Conservation (phyloP, 2,888 invertebrate genomes). For the Idaea dimidiata region DNA sequence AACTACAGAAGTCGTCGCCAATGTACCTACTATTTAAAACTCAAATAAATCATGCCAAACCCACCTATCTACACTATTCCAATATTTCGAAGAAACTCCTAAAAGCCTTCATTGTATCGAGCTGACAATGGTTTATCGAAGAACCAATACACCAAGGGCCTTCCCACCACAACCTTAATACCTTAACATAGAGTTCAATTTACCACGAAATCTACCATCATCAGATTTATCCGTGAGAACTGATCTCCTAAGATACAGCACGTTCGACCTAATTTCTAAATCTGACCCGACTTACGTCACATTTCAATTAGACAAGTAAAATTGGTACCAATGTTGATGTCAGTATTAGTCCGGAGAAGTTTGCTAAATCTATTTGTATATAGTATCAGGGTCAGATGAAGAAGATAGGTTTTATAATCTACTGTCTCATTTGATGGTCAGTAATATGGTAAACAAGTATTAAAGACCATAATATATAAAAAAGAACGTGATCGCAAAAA, state of each 20-base stretch:
- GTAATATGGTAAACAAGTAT: neutral
- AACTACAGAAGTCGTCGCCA: neutral
- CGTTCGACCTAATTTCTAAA: constrained; percentile 48
- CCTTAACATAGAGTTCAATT: neutral
- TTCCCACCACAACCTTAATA: neutral
- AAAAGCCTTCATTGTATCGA: constrained; percentile 19
- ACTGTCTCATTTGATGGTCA: neutral
- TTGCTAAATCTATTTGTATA: neutral
- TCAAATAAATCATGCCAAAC: neutral
- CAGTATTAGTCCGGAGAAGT: constrained; percentile 9
- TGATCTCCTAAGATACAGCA: constrained; percentile 24
- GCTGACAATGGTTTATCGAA: constrained; percentile 24
- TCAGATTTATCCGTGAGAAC: constrained; percentile 13
- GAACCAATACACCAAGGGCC: constrained; percentile 10
- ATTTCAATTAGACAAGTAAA: constrained; percentile 35
- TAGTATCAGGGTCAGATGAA: neutral
- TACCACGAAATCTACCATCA: neutral
- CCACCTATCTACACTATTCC: neutral
- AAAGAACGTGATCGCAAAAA: no score
- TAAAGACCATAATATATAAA: no score
- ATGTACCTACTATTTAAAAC: neutral
- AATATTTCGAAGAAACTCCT: constrained; percentile 13
- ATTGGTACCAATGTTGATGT: constrained; percentile 21
- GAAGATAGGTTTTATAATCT: neutral
- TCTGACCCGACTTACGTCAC: constrained; percentile 38